These are phyloP conservation scores for Spongilla lacustris DNA, from an alignment of 37 sponge, comb jelly and placozoan species.

Conservation along the genomic window DNA sequence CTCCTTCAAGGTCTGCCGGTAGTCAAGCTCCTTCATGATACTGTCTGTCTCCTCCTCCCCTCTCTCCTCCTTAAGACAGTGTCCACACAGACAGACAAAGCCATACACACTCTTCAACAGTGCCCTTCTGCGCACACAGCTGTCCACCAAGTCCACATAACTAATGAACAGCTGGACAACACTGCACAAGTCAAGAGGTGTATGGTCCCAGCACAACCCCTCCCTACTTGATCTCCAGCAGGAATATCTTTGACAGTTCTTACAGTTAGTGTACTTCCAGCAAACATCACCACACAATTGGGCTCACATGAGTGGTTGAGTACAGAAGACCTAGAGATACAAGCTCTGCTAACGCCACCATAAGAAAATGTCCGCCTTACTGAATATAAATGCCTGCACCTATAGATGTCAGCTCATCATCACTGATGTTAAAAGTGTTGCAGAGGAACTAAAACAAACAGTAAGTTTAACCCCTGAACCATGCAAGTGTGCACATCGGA, in stretches of 20 bases:
- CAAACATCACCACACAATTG: conserved; percentile 62
- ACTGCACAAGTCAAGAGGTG: not conserved
- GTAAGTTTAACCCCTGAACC: not conserved
- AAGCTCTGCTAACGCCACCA: not conserved
- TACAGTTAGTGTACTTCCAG: conserved; percentile 32
- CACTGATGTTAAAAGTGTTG: conserved; percentile 51
- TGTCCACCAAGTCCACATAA: conserved; percentile 70
- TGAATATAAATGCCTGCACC: conserved; percentile 56
- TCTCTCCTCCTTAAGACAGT: conserved; percentile 38
- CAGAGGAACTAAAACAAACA: conserved; percentile 32
- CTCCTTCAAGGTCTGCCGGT: not conserved
- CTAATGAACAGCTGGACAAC: conserved; percentile 55
- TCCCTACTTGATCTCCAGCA: conserved; percentile 60
- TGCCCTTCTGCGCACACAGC: conserved; percentile 15
- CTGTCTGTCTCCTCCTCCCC: not conserved
- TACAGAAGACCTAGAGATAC: conserved; percentile 36
- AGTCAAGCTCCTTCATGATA: too few relatives aligned
- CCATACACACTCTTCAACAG: conserved; percentile 35
- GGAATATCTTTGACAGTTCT: conserved; percentile 32
- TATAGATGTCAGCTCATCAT: conserved; percentile 35
- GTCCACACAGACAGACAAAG: conserved; percentile 55
- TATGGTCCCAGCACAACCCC: not conserved
- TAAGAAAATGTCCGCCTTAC: not conserved
- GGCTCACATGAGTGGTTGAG: conserved; percentile 84
- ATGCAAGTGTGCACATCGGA: too few relatives aligned